Evolutionary conservation across 2,113 vertebrate genomes (phyloP).

Genomic region (Onychostoma macrolepis): DNA sequence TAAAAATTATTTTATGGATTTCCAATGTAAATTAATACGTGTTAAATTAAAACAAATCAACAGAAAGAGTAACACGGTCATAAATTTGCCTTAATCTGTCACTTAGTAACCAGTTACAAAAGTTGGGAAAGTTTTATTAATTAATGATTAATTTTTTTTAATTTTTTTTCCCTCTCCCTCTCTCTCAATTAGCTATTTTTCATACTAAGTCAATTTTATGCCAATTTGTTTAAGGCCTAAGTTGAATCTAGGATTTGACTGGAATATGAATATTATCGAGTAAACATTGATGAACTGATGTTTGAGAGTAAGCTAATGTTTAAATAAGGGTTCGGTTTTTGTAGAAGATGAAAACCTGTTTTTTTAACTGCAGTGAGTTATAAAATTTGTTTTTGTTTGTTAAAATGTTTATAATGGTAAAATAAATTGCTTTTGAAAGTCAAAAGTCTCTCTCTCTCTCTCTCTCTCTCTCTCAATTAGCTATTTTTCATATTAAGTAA

Average conservation of each 20-base stretch:
- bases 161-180: not conserved
- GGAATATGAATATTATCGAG: not conserved
- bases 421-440: too few species aligned
- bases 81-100: not conserved
- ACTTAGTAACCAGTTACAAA: not conserved
- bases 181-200: too few species aligned
- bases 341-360: not conserved
- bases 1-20: not conserved
- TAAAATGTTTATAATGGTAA: too few species aligned
- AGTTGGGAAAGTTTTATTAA: not conserved
- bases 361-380: not conserved
- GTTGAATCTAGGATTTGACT: not conserved
- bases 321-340: not conserved
- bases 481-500: not conserved
- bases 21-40: not conserved
- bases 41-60: not conserved
- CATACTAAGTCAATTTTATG: too few species aligned
- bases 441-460: too few species aligned
- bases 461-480: not conserved
- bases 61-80: not conserved
- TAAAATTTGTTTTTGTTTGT: not conserved
- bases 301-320: not conserved
- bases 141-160: not conserved
- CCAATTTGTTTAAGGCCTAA: not conserved
- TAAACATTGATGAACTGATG: not conserved